These are phyloP conservation scores for Polietes domitor DNA, from an alignment of 2,888 invertebrate species.

Conservation along the genomic window DNA sequence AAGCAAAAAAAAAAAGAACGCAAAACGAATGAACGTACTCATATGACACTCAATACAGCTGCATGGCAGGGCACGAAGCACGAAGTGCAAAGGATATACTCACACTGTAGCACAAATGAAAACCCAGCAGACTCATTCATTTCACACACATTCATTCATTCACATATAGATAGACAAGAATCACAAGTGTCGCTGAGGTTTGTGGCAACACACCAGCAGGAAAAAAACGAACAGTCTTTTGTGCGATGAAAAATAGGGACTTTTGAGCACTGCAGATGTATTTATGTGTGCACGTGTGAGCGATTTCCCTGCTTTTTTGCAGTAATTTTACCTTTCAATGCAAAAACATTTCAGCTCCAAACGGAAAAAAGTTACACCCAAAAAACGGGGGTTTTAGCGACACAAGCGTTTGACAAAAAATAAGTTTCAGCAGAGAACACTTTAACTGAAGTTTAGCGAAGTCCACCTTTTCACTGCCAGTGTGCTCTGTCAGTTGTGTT, in stretches of 20 bases:
- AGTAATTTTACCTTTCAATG: no score
- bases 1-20: slow-evolving; percentile 2
- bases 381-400: no score
- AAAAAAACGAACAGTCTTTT: background rate
- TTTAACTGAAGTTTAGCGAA: no score
- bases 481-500: no score
- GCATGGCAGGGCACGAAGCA: background rate
- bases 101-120: background rate
- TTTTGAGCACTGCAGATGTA: slow-evolving; percentile 56
- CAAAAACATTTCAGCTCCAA: no score
- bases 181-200: background rate
- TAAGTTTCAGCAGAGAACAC: no score
- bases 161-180: background rate
- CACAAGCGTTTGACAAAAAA: no score
- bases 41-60: slow-evolving; percentile 22
- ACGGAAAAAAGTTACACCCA: no score
- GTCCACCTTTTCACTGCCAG: no score
- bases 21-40: slow-evolving; percentile 25
- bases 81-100: background rate
- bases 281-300: background rate
- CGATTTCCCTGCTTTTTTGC: background rate
- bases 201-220: background rate
- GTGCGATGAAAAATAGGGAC: slow-evolving; percentile 51
- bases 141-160: background rate
- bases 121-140: background rate